Evolutionary conservation across 2,797 vertebrate species (phyloP).

Genomic region (Holocentrus rufus): DNA sequence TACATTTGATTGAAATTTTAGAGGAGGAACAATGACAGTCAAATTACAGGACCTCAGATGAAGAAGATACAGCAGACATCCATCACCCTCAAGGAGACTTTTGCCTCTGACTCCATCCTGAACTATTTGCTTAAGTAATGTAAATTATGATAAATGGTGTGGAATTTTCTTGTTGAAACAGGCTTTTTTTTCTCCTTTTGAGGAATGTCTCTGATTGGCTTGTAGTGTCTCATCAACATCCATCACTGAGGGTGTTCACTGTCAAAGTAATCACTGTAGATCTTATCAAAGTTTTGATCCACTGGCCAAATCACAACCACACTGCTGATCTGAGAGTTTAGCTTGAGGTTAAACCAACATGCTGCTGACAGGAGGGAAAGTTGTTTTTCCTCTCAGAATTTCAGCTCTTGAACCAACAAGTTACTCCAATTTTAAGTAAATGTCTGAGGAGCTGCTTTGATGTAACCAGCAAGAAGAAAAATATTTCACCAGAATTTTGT

Average conservation of each 20-base stretch:
- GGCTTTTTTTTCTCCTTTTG: slow-evolving; percentile 18
- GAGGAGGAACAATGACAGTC: slow-evolving; percentile 48
- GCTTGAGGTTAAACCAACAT: slow-evolving; percentile 62
- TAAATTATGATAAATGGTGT: slow-evolving; percentile 50
- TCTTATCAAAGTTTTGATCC: slow-evolving; percentile 50
- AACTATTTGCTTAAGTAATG: slow-evolving; percentile 25
- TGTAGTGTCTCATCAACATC: slow-evolving; percentile 46
- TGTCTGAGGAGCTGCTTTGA: neutral
- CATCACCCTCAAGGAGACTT: slow-evolving; percentile 25
- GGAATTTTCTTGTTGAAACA: slow-evolving; percentile 45
- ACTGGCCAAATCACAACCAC: slow-evolving; percentile 40
- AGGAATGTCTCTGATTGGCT: slow-evolving; percentile 29
- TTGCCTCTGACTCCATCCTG: slow-evolving; percentile 34
- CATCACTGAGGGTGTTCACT: slow-evolving; percentile 47
- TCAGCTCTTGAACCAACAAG: neutral
- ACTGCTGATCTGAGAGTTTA: slow-evolving; percentile 48
- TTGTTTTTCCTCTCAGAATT: slow-evolving; percentile 15
- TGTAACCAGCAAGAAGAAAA: neutral
- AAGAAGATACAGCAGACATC: slow-evolving; percentile 43
- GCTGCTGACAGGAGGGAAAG: slow-evolving; percentile 2
- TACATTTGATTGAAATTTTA: slow-evolving; percentile 68
- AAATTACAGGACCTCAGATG: slow-evolving; percentile 64
- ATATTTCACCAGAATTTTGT: neutral
- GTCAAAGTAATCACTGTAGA: slow-evolving; percentile 57
- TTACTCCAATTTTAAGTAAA: neutral